phyloP scores from a whole-genome alignment of 2,797 vertebrate species.

The Carduelis carduelis region DNA sequence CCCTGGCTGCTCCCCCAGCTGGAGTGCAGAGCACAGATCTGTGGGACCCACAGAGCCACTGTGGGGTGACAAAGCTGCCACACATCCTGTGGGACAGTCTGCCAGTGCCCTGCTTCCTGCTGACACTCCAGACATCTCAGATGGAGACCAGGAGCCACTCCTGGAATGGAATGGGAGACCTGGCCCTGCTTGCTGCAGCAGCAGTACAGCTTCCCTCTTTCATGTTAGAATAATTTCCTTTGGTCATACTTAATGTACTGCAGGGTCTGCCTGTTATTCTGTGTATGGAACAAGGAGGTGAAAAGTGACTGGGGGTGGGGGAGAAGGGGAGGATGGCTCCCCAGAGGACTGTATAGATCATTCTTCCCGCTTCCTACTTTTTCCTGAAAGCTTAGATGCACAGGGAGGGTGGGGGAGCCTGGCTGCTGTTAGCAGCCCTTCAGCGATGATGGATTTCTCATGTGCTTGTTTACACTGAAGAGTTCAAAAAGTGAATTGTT shows the following conservation, averaged over 20 bases:
- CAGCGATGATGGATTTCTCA: conserved; percentile 41
- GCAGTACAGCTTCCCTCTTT: background rate
- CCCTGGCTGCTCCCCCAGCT: background rate
- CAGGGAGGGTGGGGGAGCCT: background rate
- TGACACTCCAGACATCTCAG: accelerated
- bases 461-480: conserved; percentile 2
- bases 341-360: background rate
- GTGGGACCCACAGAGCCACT: background rate
- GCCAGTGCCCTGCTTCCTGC: background rate
- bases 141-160: background rate
- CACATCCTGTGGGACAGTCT: background rate
- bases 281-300: background rate
- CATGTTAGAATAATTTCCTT: background rate
- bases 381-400: conserved; percentile 32
- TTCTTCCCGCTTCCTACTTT: conserved; percentile 31
- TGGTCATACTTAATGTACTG: background rate
- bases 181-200: background rate
- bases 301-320: background rate
- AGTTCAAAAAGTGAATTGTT: background rate
- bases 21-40: accelerated
- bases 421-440: conserved; percentile 37
- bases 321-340: background rate
- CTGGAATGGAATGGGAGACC: background rate
- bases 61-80: background rate
- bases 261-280: background rate